Evolutionary conservation across 2,113 vertebrate species (phyloP).

Genomic region (Solea senegalensis): DNA sequence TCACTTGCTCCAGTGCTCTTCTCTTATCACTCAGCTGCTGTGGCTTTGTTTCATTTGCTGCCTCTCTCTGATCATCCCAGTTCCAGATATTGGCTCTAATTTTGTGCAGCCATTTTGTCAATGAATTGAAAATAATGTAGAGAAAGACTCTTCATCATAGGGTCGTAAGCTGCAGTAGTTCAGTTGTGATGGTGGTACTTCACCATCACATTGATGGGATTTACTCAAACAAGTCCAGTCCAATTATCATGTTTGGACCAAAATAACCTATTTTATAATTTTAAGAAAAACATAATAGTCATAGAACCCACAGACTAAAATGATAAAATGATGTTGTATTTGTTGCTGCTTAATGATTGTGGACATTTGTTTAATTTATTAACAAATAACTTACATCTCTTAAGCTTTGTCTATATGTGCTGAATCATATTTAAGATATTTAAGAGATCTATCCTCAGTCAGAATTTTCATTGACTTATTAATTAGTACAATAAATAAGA

Average conservation of each 20-base stretch:
- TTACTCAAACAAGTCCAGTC: background rate
- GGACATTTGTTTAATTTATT: no score
- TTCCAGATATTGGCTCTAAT: constrained; percentile 30
- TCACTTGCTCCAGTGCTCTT: constrained; percentile 66
- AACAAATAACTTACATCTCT: no score
- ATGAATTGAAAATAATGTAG: constrained; percentile 31
- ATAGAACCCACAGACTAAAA: no score
- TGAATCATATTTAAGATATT: background rate
- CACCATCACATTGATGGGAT: background rate
- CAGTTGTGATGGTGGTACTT: constrained; percentile 2
- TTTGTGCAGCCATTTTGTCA: constrained; percentile 46
- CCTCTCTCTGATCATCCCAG: constrained; percentile 51
- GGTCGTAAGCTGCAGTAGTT: constrained; percentile 19
- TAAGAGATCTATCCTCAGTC: background rate
- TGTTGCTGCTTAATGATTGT: no score
- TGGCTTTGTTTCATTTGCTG: constrained; percentile 58
- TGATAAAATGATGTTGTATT: no score
- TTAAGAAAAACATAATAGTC: background rate
- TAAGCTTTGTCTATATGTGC: no score
- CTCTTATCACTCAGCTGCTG: constrained; percentile 71
- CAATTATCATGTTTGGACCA: background rate
- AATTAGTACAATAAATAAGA: no score
- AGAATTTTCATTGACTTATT: no score
- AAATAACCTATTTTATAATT: constrained; percentile 21
- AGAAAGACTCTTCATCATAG: background rate